Conservation (phyloP, 1,140 invertebrate genomes). For the Drosophila nannoptera region DNA sequence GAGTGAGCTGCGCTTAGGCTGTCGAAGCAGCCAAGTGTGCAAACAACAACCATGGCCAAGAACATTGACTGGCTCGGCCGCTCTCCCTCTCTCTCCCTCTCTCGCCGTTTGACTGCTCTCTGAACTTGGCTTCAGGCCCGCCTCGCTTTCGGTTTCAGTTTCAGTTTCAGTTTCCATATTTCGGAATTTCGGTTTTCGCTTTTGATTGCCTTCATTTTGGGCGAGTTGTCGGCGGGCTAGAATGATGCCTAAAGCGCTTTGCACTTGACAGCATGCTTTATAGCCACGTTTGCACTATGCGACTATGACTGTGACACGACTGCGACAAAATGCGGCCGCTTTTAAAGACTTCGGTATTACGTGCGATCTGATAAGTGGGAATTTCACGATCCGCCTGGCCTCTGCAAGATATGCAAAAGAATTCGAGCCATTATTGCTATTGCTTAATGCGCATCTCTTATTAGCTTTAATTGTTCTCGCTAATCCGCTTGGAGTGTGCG, state of each 20-base stretch:
- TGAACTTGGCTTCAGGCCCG: slow-evolving; percentile 65
- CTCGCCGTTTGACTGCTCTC: slow-evolving; percentile 12
- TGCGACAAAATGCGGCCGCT: slow-evolving; percentile 26
- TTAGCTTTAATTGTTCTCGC: neutral
- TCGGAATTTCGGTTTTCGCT: slow-evolving; percentile 17
- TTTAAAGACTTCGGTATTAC: slow-evolving; percentile 38
- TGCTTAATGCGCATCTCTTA: slow-evolving; percentile 16
- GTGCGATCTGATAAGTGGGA: slow-evolving; percentile 33
- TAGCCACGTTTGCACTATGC: slow-evolving; percentile 36
- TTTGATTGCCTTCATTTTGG: slow-evolving; percentile 58
- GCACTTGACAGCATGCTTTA: slow-evolving; percentile 63
- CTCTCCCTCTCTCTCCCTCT: slow-evolving; percentile 3
- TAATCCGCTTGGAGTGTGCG: too few species aligned
- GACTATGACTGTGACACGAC: too few species aligned
- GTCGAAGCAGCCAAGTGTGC: slow-evolving; percentile 65
- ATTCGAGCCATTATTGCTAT: slow-evolving; percentile 5
- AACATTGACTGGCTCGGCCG: slow-evolving; percentile 45
- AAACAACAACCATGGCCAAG: slow-evolving; percentile 71
- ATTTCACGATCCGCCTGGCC: slow-evolving; percentile 1
- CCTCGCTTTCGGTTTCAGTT: slow-evolving; percentile 41
- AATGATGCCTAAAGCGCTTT: slow-evolving; percentile 65
- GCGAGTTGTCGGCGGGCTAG: slow-evolving; percentile 36
- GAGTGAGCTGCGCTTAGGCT: slow-evolving; percentile 31
- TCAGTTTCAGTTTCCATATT: slow-evolving; percentile 27
- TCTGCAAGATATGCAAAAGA: slow-evolving; percentile 14